Percentiles rank a stretch among this genome's conserved stretches.
Conservation (phyloP, 2,888 invertebrate genomes). For the Temnothorax unifasciatus region DNA sequence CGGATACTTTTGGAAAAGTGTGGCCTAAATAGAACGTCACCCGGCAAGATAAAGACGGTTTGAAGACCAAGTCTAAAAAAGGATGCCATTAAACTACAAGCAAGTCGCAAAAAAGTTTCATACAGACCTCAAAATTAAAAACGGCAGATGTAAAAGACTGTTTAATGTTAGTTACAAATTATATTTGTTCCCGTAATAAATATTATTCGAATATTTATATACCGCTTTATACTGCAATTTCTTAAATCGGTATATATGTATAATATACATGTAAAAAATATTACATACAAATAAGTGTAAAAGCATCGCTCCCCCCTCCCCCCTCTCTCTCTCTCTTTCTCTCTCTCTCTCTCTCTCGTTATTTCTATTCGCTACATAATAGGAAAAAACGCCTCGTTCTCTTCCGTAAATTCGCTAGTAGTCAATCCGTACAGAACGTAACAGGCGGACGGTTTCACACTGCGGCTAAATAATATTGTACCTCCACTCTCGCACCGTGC, state of each 20-base stretch:
- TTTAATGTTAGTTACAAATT: not conserved
- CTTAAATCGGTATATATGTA: not conserved
- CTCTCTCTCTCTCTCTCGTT: not conserved
- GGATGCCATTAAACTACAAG: constrained; percentile 31
- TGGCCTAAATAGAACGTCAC: constrained; percentile 67
- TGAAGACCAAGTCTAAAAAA: constrained; percentile 49
- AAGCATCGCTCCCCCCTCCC: not conserved
- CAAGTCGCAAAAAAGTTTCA: not conserved
- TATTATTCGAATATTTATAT: not conserved
- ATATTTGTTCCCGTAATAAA: not conserved
- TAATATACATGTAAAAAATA: constrained; percentile 5
- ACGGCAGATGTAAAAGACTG: not conserved
- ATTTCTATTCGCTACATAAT: not conserved
- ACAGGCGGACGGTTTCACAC: constrained; percentile 71
- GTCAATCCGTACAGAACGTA: constrained; percentile 70
- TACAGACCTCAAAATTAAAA: constrained; percentile 5
- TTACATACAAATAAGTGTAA: not conserved
- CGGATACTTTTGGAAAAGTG: constrained; percentile 69
- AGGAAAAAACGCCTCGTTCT: constrained; percentile 4
- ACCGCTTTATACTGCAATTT: not conserved
- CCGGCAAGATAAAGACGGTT: constrained; percentile 53
- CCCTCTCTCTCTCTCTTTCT: not conserved
- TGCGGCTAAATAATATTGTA: constrained; percentile 77
- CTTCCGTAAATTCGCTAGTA: constrained; percentile 69
- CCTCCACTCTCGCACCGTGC: constrained; percentile 63